Percentiles rank a stretch among this genome's conserved stretches.
phyloP scores from a whole-genome alignment of 2,797 vertebrate species.

The Potorous gilbertii region DNA sequence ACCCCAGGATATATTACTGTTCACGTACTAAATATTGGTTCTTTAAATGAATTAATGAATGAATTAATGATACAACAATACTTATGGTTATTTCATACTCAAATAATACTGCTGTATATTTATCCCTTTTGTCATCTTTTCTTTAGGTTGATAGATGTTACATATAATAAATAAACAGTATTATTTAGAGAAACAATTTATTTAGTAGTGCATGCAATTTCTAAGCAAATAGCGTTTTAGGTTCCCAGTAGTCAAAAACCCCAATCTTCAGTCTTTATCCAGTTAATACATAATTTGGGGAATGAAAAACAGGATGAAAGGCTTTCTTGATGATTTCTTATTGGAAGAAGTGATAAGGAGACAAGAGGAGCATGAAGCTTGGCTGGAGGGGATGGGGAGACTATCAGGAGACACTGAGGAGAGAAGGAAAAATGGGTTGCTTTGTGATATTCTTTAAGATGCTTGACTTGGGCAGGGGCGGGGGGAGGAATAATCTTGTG shows the following conservation, averaged over 20 bases:
- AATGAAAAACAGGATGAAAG: background rate
- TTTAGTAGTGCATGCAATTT: background rate
- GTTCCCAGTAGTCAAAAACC: background rate
- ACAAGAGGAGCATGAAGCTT: background rate
- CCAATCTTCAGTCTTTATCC: background rate
- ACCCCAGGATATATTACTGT: background rate
- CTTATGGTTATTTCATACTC: background rate
- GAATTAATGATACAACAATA: background rate
- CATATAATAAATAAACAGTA: background rate
- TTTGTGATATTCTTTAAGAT: background rate
- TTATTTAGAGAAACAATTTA: background rate
- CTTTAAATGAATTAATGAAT: background rate
- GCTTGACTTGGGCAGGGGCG: rapidly evolving
- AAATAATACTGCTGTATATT: background rate
- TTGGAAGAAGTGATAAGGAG: background rate
- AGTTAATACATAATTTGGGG: background rate
- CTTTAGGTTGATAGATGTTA: background rate
- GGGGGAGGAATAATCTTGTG: background rate
- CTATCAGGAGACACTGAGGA: background rate
- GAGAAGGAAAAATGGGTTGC: background rate
- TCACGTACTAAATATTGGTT: background rate
- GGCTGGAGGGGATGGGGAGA: background rate
- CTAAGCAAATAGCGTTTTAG: background rate
- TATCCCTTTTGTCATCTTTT: background rate
- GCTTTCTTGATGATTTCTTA: background rate